Evolutionary conservation across 2,797 vertebrate genomes (phyloP).

Genomic region (Antrozous pallidus): DNA sequence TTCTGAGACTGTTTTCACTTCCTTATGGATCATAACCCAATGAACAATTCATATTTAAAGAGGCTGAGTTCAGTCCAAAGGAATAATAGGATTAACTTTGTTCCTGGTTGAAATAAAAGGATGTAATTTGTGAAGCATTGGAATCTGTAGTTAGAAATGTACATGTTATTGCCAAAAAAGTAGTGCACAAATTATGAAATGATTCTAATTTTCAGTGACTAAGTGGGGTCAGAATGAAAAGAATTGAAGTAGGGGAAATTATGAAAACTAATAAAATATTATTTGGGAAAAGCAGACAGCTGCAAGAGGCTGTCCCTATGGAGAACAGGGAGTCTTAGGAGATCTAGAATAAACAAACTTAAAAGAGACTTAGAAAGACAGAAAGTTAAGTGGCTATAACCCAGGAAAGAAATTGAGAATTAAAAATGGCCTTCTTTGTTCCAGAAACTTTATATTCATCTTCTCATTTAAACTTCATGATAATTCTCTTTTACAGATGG

Average conservation of each 20-base stretch:
- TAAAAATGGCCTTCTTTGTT: conserved; percentile 16
- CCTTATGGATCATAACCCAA: conserved; percentile 39
- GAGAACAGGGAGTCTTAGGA: not conserved
- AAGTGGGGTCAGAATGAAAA: not conserved
- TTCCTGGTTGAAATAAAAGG: conserved; percentile 4
- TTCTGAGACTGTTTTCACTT: conserved; percentile 39
- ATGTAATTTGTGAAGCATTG: not conserved
- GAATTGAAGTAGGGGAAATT: not conserved
- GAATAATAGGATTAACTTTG: not conserved
- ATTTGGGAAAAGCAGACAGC: conserved; percentile 10
- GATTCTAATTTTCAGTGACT: conserved; percentile 39
- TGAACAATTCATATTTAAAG: conserved; percentile 29
- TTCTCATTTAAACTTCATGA: not conserved
- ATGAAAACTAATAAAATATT: conserved; percentile 44
- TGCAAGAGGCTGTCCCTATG: not conserved
- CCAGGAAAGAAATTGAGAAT: not conserved
- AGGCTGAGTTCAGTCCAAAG: not conserved
- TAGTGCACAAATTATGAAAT: conserved; percentile 15
- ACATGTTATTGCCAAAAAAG: not conserved
- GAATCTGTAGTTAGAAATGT: conserved; percentile 2
- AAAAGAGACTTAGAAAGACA: not conserved
- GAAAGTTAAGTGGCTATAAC: not conserved
- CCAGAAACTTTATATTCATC: not conserved
- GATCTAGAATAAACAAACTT: conserved; percentile 38
- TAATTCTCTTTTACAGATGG: not conserved